These are phyloP conservation scores for Fukomys damarensis DNA, from an alignment of 2,113 vertebrate species.

Conservation along the genomic window DNA sequence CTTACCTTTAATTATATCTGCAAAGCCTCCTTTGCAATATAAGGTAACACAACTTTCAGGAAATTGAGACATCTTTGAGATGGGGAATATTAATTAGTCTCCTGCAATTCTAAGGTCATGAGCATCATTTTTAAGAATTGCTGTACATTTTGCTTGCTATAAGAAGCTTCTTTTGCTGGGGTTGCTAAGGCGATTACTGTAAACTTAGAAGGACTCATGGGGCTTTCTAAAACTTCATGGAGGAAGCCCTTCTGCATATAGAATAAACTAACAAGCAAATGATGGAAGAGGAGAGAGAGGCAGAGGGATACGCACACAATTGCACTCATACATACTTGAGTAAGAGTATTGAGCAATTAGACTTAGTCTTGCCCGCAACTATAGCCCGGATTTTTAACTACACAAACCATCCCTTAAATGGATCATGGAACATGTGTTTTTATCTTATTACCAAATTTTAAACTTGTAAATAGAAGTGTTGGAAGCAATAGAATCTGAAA, in stretches of 20 bases:
- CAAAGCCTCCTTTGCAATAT: background rate
- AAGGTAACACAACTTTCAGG: background rate
- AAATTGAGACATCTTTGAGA: background rate
- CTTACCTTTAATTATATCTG: background rate
- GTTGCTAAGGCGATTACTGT: background rate
- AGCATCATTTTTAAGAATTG: background rate
- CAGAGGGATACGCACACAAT: background rate
- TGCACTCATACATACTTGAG: background rate
- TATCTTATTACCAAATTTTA: background rate
- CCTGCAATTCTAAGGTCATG: background rate
- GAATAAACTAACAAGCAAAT: background rate
- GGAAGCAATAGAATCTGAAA: background rate
- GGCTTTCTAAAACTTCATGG: background rate
- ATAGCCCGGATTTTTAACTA: background rate
- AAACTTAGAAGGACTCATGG: background rate
- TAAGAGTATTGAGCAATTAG: background rate
- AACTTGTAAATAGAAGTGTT: background rate
- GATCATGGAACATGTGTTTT: background rate
- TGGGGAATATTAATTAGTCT: background rate
- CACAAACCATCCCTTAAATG: background rate
- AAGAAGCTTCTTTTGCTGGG: background rate
- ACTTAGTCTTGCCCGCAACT: background rate
- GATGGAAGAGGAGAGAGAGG: background rate
- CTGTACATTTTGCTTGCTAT: background rate
- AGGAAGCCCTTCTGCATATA: background rate